Conservation (phyloP, 2,797 vertebrate genomes). For the Lithobates sylvaticus region DNA sequence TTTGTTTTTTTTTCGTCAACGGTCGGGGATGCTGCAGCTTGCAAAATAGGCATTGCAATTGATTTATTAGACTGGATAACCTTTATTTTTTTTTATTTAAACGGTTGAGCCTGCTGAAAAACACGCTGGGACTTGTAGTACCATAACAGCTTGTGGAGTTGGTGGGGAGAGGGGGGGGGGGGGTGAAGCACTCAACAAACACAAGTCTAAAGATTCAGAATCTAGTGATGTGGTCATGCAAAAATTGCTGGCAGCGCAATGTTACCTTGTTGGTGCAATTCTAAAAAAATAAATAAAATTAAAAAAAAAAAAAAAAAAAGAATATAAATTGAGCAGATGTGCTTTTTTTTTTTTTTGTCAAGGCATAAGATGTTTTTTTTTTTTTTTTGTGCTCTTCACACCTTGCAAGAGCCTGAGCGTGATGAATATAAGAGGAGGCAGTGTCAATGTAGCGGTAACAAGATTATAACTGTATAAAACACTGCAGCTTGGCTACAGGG, state of each 20-base stretch:
- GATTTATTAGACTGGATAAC: no score
- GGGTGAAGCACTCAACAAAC: background rate
- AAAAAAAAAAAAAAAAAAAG: no score
- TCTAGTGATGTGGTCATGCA: no score
- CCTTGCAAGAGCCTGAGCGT: slow-evolving; percentile 70
- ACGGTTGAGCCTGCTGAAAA: background rate
- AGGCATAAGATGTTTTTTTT: slow-evolving; percentile 31
- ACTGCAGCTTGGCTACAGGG: slow-evolving; percentile 85
- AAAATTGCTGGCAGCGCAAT: no score
- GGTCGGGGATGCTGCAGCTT: no score
- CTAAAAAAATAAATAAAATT: no score
- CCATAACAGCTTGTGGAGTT: background rate
- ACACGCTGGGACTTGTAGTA: background rate
- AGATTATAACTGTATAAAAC: slow-evolving; percentile 84
- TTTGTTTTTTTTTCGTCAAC: background rate
- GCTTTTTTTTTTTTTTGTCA: background rate
- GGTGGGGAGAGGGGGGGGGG: no score
- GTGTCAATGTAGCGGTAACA: slow-evolving; percentile 78
- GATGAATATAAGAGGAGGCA: slow-evolving; percentile 78
- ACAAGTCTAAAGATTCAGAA: background rate
- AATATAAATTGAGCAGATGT: no score
- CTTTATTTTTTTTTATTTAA: no score
- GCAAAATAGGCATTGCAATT: no score
- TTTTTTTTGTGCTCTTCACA: slow-evolving; percentile 67
- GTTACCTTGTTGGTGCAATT: no score